A percentile compares a stretch with the other conserved stretches of the same genome.
These are phyloP conservation scores for Ptychodera flava DNA, from an alignment of 35 echinoderm and acorn worm genomes.

Conservation along the genomic window DNA sequence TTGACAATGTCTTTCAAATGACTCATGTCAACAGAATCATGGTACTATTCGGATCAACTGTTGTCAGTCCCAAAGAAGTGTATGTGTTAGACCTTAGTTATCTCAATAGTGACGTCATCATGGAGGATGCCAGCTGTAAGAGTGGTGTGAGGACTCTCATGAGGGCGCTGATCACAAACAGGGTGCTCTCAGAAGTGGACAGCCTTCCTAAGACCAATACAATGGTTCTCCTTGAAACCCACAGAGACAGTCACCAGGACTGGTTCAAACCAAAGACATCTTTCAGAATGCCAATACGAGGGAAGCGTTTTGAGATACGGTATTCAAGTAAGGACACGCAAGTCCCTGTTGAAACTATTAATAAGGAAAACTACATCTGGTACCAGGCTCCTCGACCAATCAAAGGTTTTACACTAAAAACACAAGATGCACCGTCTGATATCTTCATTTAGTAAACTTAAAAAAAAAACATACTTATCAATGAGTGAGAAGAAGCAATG, in stretches of 20 bases:
- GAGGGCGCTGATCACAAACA: not conserved
- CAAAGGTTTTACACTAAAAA: not conserved
- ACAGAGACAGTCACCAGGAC: not conserved
- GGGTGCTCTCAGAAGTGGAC: not conserved
- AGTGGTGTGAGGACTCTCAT: not conserved
- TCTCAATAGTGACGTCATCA: not conserved
- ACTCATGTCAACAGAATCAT: not conserved
- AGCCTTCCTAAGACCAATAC: not conserved
- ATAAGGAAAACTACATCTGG: not conserved
- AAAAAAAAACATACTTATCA: no score
- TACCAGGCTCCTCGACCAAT: not conserved
- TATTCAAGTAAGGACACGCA: not conserved
- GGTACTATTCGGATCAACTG: not conserved
- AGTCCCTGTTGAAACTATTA: not conserved
- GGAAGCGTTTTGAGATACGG: not conserved
- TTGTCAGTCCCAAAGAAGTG: not conserved
- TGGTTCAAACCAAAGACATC: not conserved
- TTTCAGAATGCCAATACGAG: not conserved
- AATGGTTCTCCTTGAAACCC: not conserved
- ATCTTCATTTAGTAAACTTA: not conserved
- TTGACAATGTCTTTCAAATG: not conserved
- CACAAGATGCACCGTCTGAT: not conserved
- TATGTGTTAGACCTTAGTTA: not conserved
- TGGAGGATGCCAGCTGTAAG: not conserved
- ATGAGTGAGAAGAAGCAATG: no score